Percentiles rank a stretch among this genome's conserved stretches.
These are phyloP conservation scores for Lithobates sylvaticus DNA, from an alignment of 2,797 vertebrate species.

Conservation along the genomic window DNA sequence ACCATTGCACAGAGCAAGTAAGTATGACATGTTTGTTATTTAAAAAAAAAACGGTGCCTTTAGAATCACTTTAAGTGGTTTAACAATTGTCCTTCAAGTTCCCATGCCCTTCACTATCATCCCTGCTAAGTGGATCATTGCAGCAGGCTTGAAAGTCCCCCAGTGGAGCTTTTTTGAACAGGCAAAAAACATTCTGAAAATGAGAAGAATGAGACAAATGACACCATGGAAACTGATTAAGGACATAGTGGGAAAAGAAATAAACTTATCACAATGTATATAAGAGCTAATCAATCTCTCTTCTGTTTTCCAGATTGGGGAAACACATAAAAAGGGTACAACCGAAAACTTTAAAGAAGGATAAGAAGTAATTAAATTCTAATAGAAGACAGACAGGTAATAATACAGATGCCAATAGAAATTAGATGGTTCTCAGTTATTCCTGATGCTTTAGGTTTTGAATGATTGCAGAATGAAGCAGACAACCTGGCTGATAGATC, in stretches of 20 bases:
- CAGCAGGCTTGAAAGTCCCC: conserved; percentile 31
- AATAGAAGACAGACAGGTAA: background rate
- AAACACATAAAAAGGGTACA: conserved; percentile 31
- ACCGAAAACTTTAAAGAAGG: conserved; percentile 19
- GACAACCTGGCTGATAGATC: background rate
- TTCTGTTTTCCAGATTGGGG: conserved; percentile 22
- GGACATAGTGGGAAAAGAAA: conserved; percentile 46
- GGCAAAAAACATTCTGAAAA: conserved; percentile 37
- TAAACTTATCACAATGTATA: conserved; percentile 53
- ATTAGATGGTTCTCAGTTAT: background rate
- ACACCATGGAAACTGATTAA: conserved; percentile 62
- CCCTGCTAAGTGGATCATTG: conserved; percentile 28
- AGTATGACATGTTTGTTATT: no score
- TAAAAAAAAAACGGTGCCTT: no score
- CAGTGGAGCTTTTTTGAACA: conserved; percentile 45
- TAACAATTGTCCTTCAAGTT: background rate
- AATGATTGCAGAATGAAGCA: background rate
- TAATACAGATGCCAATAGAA: background rate
- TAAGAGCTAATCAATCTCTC: conserved; percentile 55
- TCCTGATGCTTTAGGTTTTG: background rate
- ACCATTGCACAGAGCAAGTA: no score
- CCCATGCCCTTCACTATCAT: conserved; percentile 41
- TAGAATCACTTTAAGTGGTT: conserved; percentile 15
- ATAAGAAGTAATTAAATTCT: background rate
- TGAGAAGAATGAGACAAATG: conserved; percentile 36